These are phyloP conservation scores for Leucoptera coffeella DNA, from an alignment of 2,888 invertebrate species.

Conservation along the genomic window DNA sequence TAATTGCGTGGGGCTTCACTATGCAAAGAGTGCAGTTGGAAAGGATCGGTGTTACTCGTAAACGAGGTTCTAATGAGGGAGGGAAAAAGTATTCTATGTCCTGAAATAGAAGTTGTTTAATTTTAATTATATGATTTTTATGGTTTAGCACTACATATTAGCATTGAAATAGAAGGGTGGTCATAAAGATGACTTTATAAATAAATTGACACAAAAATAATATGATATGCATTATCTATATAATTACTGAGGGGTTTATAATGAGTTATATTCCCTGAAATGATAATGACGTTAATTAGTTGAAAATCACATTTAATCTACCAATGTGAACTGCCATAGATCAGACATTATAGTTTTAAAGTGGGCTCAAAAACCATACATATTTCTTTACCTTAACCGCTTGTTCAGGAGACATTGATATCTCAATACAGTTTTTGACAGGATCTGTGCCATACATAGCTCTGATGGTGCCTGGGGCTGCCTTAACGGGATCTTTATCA, in stretches of 20 bases:
- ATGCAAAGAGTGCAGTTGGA: conserved; percentile 73
- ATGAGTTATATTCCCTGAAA: no score
- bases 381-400: conserved; percentile 37
- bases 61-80: conserved; percentile 20
- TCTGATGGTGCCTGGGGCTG: conserved; percentile 57
- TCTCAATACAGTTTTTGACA: conserved; percentile 65
- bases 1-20: conserved; percentile 85
- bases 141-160: no score
- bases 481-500: conserved; percentile 54
- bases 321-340: no score
- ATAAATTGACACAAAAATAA: no score
- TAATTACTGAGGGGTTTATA: no score
- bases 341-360: no score
- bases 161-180: no score
- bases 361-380: conserved; percentile 1
- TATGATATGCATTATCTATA: no score
- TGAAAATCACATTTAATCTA: no score
- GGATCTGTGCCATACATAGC: conserved; percentile 62
- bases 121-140: no score
- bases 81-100: conserved; percentile 61
- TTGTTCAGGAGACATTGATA: conserved; percentile 49
- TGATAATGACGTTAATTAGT: no score
- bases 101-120: conserved; percentile 18
- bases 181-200: no score
- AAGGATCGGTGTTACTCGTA: conserved; percentile 49